A percentile compares a stretch with the other conserved stretches of the same genome.
phyloP scores from a whole-genome alignment of 1,140 invertebrate species.

The Geopemphigus sp. region DNA sequence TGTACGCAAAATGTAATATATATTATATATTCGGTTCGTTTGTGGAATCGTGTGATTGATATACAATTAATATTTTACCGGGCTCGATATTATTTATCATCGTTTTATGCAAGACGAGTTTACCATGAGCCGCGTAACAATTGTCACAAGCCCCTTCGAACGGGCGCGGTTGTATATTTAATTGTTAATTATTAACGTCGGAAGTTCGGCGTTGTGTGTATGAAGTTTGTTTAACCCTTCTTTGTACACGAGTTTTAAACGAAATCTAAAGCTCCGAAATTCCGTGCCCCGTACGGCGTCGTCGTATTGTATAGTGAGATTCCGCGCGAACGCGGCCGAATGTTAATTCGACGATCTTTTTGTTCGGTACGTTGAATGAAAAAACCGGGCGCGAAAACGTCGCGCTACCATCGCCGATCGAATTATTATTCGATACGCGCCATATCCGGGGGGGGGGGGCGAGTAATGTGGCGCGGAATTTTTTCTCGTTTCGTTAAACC shows the following conservation, averaged over 20 bases:
- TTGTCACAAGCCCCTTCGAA: not conserved
- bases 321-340: too few relatives aligned
- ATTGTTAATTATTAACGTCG: conserved; percentile 8
- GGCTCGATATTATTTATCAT: not conserved
- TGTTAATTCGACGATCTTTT: too few relatives aligned
- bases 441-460: too few relatives aligned
- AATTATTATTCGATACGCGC: too few relatives aligned
- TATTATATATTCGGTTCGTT: not conserved
- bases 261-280: conserved; percentile 20
- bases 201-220: not conserved
- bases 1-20: not conserved
- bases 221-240: conserved; percentile 22
- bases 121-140: not conserved
- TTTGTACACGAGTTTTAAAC: not conserved
- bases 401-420: too few relatives aligned
- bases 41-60: not conserved
- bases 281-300: too few relatives aligned
- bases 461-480: too few relatives aligned
- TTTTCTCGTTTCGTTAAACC: too few relatives aligned
- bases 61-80: not conserved
- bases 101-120: not conserved
- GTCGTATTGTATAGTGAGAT: too few relatives aligned
- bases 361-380: too few relatives aligned
- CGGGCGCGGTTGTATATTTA: conserved; percentile 10
- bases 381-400: too few relatives aligned